Conservation (phyloP, 2,888 invertebrate species). For the Chromoteleia sp. region DNA sequence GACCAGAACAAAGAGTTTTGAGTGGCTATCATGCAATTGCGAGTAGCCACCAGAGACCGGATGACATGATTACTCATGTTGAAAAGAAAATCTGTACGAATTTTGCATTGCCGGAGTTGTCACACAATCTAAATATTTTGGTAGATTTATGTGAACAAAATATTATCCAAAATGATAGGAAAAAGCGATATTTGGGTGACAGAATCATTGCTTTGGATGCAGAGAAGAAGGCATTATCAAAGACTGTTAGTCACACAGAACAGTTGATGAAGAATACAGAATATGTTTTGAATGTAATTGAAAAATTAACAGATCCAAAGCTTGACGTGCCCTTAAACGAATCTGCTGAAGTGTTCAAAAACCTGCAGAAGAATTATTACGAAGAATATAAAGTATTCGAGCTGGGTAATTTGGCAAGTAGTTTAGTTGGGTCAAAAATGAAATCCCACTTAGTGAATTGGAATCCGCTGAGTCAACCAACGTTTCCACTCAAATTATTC, state of each 20-base stretch:
- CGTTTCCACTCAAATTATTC: slow-evolving; percentile 88
- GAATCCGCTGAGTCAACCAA: slow-evolving; percentile 91
- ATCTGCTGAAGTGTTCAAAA: slow-evolving; percentile 86
- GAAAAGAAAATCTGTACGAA: slow-evolving; percentile 88
- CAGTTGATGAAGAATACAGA: slow-evolving; percentile 90
- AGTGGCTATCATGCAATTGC: slow-evolving; percentile 97
- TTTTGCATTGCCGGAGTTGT: slow-evolving; percentile 94
- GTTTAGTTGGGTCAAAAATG: slow-evolving; percentile 93
- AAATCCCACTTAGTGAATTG: slow-evolving; percentile 91
- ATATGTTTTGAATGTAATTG: slow-evolving; percentile 89
- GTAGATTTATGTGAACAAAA: slow-evolving; percentile 98
- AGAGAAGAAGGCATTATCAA: slow-evolving; percentile 90
- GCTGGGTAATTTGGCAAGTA: slow-evolving; percentile 92
- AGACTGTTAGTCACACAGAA: slow-evolving; percentile 90
- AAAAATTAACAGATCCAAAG: slow-evolving; percentile 86
- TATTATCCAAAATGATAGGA: slow-evolving; percentile 94
- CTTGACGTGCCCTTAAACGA: slow-evolving; percentile 87
- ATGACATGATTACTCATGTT: slow-evolving; percentile 86
- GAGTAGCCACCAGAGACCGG: slow-evolving; percentile 87
- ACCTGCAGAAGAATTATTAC: slow-evolving; percentile 87
- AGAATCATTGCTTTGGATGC: slow-evolving; percentile 91
- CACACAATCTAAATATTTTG: slow-evolving; percentile 95
- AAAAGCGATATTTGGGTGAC: slow-evolving; percentile 91
- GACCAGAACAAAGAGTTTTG: slow-evolving; percentile 95
- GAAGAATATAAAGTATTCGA: slow-evolving; percentile 94